Percentiles rank a stretch among this genome's conserved stretches.
phyloP scores from a whole-genome alignment of 2,113 vertebrate species.

The Nanorana parkeri region DNA sequence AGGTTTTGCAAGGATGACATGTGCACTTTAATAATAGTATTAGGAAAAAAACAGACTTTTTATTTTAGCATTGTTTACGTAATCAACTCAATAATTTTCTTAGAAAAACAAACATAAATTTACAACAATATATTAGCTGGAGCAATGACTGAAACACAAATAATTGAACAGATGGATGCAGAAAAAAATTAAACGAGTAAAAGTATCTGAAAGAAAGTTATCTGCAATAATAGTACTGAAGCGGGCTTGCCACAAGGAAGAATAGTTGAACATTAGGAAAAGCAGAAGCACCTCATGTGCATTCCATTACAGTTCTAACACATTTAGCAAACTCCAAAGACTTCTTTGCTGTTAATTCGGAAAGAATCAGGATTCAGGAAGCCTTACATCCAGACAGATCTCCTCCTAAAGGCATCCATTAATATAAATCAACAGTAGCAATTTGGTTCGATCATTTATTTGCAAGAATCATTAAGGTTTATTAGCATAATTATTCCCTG shows the following conservation, averaged over 20 bases:
- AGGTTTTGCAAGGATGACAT: no score
- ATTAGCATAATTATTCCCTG: conserved; percentile 86
- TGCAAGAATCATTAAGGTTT: conserved; percentile 84
- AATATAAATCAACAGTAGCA: conserved; percentile 84
- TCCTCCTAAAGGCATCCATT: conserved; percentile 82
- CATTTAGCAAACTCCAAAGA: conserved; percentile 74
- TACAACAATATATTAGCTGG: not conserved
- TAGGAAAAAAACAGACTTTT: no score
- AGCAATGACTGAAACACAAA: not conserved
- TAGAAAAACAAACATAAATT: conserved; percentile 21
- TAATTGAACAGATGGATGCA: not conserved
- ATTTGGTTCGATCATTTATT: conserved; percentile 85
- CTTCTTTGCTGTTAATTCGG: conserved; percentile 72
- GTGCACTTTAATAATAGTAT: no score
- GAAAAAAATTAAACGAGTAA: not conserved
- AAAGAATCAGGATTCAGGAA: conserved; percentile 78
- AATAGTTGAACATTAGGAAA: conserved; percentile 64
- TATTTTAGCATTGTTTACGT: no score
- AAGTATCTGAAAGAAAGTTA: conserved; percentile 58
- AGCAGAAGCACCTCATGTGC: conserved; percentile 68
- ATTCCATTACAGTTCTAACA: conserved; percentile 68
- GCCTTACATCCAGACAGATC: conserved; percentile 74
- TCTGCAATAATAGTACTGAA: conserved; percentile 53
- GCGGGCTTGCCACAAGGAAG: conserved; percentile 66
- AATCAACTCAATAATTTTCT: not conserved